Percentiles rank a stretch among this genome's conserved stretches.
Evolutionary conservation across 2,888 invertebrate genomes (phyloP).

Genomic region (Pomacea canaliculata): DNA sequence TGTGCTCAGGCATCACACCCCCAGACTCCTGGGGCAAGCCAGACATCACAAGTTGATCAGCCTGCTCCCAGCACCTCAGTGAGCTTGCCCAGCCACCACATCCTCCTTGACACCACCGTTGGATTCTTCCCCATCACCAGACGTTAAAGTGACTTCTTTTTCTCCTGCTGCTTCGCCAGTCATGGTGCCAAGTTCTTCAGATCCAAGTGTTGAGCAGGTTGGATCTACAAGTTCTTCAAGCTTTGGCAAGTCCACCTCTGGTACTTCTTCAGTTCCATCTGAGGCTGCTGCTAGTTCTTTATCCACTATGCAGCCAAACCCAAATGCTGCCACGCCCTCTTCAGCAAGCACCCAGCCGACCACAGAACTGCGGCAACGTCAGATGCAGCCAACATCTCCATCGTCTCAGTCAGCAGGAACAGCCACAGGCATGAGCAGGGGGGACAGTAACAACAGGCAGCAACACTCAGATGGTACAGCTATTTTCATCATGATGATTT

Average conservation of each 20-base stretch:
- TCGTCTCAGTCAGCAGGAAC: neutral
- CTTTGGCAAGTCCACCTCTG: too few relatives aligned
- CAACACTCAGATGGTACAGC: neutral
- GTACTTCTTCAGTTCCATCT: too few relatives aligned
- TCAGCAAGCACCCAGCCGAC: constrained; percentile 1
- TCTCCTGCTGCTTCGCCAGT: too few relatives aligned
- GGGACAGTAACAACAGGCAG: neutral
- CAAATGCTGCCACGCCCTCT: neutral
- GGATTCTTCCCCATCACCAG: too few relatives aligned
- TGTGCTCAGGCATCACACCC: neutral
- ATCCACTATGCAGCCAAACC: neutral
- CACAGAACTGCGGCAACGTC: neutral
- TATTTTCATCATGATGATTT: constrained; percentile 33
- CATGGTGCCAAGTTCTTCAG: too few relatives aligned
- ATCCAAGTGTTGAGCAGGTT: too few relatives aligned
- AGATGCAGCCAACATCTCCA: neutral
- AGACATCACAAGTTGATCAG: neutral
- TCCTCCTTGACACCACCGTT: too few relatives aligned
- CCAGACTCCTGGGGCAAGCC: neutral
- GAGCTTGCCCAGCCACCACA: neutral
- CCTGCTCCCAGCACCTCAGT: neutral
- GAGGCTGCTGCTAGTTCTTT: too few relatives aligned
- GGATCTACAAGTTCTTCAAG: too few relatives aligned
- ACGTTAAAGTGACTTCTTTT: too few relatives aligned
- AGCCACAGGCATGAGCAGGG: neutral